Base-by-base conservation (phyloP, 2,797 vertebrate species). In the Manis crassicaudata region DNA sequence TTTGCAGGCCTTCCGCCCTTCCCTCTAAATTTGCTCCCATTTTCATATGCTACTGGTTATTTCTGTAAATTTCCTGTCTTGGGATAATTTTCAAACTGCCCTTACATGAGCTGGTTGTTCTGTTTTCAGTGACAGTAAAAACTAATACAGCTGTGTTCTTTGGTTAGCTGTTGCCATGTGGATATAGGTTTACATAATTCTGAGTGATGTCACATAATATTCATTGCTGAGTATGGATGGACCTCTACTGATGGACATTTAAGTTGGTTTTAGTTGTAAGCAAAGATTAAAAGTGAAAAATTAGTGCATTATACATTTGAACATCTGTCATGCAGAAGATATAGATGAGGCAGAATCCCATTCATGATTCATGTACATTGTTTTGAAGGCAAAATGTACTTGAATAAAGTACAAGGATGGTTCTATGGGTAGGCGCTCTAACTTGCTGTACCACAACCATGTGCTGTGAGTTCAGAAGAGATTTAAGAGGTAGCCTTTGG, bases 241-340 rank as follows among this genome's bases (percentile, higher is more conserved):
- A n/a, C 60, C 37, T 84, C 54, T 87, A 0, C 1, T 56, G 63
- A 32, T 89, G 43, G 32, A 73, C 3, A 50, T 58, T 46, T 75
- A 35, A 25, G 46, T 91, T 72, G 10, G 75, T 94, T 77, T 40
- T 81, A 77, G 40, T 92, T 68, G 18, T 65, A 84, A 95, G 32
- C 73, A 84, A 88, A 96, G 82, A 89, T 68, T 88, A 87, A 92
- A 85, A 73, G n/a, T 72, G 46, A 65, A 84, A 86, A 29, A 27
- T 76, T 70, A 37, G 37, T 60, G 3, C 23, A 43, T 35, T 87
- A 85, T 32, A 17, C 83, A 86, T 77, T 77, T 87, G 83, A 67
- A 62, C 10, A 43, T 46, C 35, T 92, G 18, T 65, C 63, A 46
- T 70, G 20, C 16, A 80, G 58, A 88, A 94, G 73, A 80, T 85